Evolutionary conservation across 1,140 invertebrate species (phyloP).

Genomic region (Caenorhabditis inopinata): DNA sequence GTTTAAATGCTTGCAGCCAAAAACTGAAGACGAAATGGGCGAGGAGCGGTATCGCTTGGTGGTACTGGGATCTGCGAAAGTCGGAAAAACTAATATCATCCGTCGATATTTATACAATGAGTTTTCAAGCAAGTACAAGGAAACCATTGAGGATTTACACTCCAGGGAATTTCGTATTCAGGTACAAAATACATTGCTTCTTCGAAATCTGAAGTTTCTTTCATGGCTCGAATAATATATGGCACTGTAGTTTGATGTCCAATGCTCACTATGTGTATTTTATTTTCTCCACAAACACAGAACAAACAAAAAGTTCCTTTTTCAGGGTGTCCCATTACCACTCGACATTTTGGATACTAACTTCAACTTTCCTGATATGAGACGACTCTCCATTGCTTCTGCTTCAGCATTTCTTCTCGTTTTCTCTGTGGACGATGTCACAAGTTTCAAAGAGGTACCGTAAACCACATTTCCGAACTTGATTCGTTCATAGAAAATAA

Average conservation of each 20-base stretch:
- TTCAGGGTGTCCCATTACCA: constrained; percentile 57
- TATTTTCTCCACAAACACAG: background rate
- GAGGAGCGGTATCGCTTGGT: constrained; percentile 76
- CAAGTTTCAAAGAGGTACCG: constrained; percentile 61
- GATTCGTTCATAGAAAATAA: background rate
- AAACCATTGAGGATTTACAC: constrained; percentile 86
- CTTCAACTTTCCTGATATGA: constrained; percentile 83
- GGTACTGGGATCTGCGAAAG: constrained; percentile 78
- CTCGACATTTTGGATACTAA: constrained; percentile 86
- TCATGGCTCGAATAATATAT: too few species aligned
- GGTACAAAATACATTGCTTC: too few species aligned
- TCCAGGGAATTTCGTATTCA: constrained; percentile 79
- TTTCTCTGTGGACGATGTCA: constrained; percentile 77
- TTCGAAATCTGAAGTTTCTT: background rate
- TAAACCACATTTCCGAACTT: constrained; percentile 4
- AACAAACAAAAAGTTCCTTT: background rate
- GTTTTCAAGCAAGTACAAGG: constrained; percentile 80
- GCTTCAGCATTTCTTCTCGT: constrained; percentile 86
- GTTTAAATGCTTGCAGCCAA: constrained; percentile 19
- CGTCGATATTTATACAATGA: constrained; percentile 82
- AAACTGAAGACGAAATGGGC: constrained; percentile 42
- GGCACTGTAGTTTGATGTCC: background rate
- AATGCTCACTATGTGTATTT: too few species aligned
- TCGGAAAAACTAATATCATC: constrained; percentile 84
- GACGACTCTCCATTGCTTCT: constrained; percentile 80